Evolutionary conservation across 2,888 invertebrate genomes (phyloP), one percentile per base, ranked within the genome.

Genomic region (Meteorus cinctellus): DNA sequence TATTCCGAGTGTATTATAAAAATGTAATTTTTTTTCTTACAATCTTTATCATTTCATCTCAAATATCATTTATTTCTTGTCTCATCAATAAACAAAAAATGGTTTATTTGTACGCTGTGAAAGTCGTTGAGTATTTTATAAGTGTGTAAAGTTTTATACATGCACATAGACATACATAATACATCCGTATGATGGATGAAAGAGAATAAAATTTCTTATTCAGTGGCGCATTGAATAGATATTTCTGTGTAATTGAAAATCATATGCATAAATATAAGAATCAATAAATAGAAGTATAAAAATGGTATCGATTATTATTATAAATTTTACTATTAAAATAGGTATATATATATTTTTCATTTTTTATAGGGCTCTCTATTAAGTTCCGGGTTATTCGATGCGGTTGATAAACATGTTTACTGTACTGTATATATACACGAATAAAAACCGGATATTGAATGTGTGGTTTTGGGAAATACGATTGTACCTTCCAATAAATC

Each of bases 81-180:
- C 16, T 48, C 12, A 48, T n/a, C 16, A n/a, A 1, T 55, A 55
- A 55, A 55, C 4, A 55, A 19, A 2, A 19, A 55, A 19, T 24
- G n/a, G 19, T 55, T 8, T 55, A 19, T 55, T n/a, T 1, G 19
- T 55, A 8, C 1, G 8, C 4, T 19, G 19, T 19, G 55, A 19
- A 19, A 55, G 19, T 19, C 19, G 55, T 19, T 55, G 55, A 19
- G 19, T 72, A 72, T 72, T 72, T 72, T 72, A 72, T 48, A 63
- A 72, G 62, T 41, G 71, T 72, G 63, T 72, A 72, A 72, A 72
- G 48, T 62, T 72, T 34, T 29, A 19, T 55, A 8, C 19, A 8
- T 8, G 19, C n/a, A 55, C n/a, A 6, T 16, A 16, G 16, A 1
- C 14, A 48, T 48, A 16, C 4, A 48, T n/a, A 48, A 48, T n/a